Base-by-base conservation (phyloP, 2,888 invertebrate genomes). In the Ditula angustiorana region DNA sequence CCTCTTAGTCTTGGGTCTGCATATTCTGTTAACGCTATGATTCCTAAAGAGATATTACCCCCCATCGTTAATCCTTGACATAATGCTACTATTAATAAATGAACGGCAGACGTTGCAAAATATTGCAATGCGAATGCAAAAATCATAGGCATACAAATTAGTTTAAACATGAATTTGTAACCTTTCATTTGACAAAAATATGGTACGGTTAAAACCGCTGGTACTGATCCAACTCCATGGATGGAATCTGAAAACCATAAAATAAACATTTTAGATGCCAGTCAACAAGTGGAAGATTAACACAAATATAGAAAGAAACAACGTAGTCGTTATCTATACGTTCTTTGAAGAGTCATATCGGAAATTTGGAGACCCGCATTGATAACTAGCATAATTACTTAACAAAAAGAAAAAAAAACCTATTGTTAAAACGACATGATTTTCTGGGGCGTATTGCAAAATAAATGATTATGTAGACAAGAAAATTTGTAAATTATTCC, bases 11-110 rank as follows among this genome's bases (percentile, higher is more conserved):
- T 61, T 2, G 66, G 61, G 2, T 60, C 55, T 4, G 66, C 26
- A 50, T 50, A 66, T 61, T 66, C 66, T 1, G 59, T 49, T 30
- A 66, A 33, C 1, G 37, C 53, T 26, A 64, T 24, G 10, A 59
- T 21, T 0, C 49, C 49, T 21, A 41, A 21, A 13, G 44, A 19
- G 0, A 56, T 3, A 11, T 46, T 41, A 0, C 59, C 66, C 4
- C 56, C 66, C 23, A 50, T 7, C 11, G 47, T 19, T 2, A 61
- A 10, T 0, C 66, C 66, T 41, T 61, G 66, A 5, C 50, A 33
- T 2, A 50, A 11, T 5, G 30, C 16, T 33, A 50, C 33, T 24
- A 52, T 5, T 50, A 66, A 50, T 10, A 66, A 37, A n/a, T 61
- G 46, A 11, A 21, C 10, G 2, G 53, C 30, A 13, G 0, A 33